These are phyloP conservation scores for Anableps anableps DNA, from an alignment of 2,797 vertebrate species.

Conservation along the genomic window DNA sequence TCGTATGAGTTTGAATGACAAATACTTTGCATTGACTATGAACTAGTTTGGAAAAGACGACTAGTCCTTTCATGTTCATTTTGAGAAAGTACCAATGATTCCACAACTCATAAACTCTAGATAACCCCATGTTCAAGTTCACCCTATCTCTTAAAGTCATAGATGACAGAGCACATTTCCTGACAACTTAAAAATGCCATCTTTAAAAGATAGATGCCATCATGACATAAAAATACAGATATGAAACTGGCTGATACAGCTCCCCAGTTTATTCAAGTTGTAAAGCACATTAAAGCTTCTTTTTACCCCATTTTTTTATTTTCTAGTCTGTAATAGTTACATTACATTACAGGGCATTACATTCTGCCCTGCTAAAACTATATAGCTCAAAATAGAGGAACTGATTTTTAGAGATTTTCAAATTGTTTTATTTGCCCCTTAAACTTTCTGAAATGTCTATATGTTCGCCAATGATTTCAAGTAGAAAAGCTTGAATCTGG, in stretches of 20 bases:
- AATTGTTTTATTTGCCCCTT: neutral
- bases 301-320: no score
- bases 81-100: slow-evolving; percentile 19
- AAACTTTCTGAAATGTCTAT: neutral
- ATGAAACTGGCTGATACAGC: neutral
- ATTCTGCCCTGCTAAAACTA: neutral
- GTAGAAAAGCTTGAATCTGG: slow-evolving; percentile 33
- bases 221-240: neutral
- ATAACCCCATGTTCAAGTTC: slow-evolving; percentile 10
- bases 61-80: slow-evolving; percentile 17
- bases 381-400: neutral
- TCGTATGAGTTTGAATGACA: neutral
- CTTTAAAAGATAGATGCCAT: neutral
- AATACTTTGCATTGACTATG: neutral
- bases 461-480: neutral
- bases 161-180: neutral
- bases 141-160: slow-evolving; percentile 2
- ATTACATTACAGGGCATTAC: no score
- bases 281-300: no score
- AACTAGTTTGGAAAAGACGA: neutral
- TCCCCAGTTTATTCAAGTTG: no score
- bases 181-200: neutral
- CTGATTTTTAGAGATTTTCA: neutral
- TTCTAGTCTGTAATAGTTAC: no score
- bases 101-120: neutral